These are phyloP conservation scores for Vireo altiloquus DNA, from an alignment of 2,113 vertebrate genomes.

Conservation along the genomic window DNA sequence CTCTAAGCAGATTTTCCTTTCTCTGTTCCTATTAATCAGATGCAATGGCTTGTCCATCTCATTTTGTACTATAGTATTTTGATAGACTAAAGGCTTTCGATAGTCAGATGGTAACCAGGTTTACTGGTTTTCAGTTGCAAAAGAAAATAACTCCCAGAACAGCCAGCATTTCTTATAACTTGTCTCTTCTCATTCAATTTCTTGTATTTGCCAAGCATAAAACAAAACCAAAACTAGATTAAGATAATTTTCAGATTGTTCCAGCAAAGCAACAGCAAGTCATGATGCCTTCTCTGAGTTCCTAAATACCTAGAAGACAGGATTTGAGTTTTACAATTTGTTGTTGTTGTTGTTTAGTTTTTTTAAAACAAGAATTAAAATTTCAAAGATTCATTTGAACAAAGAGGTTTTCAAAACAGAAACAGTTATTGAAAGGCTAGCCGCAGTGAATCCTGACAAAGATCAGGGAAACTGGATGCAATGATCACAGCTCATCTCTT, in stretches of 20 bases:
- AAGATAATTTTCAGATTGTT: not conserved
- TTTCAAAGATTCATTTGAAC: not conserved
- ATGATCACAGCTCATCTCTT: not conserved
- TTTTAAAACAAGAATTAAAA: not conserved
- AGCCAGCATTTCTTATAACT: not conserved
- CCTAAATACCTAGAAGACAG: not conserved
- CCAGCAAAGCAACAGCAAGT: not conserved
- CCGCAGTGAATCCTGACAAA: not conserved
- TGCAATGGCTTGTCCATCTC: not conserved
- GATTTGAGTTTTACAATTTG: not conserved
- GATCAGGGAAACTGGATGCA: not conserved
- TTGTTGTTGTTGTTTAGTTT: not conserved
- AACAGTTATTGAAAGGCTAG: not conserved
- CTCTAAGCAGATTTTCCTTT: not conserved
- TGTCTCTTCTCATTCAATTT: not conserved
- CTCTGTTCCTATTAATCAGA: not conserved
- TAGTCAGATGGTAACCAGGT: not conserved
- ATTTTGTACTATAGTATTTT: not conserved
- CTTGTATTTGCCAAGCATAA: not conserved
- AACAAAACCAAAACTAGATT: not conserved
- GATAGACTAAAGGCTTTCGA: not conserved
- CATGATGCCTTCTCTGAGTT: not conserved
- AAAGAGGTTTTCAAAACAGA: not conserved
- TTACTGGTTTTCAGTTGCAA: not conserved
- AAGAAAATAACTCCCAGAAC: not conserved